Evolutionary conservation across 2,797 vertebrate genomes (phyloP), one percentile per base, ranked within the genome.

Genomic region (Clarias laeviceps): DNA sequence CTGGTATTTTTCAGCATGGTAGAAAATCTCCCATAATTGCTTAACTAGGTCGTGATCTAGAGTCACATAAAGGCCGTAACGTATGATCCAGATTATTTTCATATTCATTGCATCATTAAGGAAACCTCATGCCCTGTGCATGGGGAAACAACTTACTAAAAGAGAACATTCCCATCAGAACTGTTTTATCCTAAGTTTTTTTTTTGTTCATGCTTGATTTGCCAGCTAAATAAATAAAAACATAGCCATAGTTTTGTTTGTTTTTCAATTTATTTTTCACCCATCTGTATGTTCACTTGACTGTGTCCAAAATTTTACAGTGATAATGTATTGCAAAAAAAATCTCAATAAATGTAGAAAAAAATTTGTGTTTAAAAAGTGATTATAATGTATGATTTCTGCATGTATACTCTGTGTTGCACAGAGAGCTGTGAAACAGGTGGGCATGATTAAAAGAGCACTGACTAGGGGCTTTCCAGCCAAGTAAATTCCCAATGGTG

Each of bases 361-460:
- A 50, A 50, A 50, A 50, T 12, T 50, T 5, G 2, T 50, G 45
- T 12, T 50, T 50, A 50, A 50, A 50, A 50, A 50, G 45, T 50
- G 9, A 14, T 54, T 54, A 5, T 70, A 29, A 24, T 32, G 18
- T 7, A 37, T n/a, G 14, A 80, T 37, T 37, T 61, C 18, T 61
- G 32, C 14, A n/a, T n/a, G 34, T 79, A 40, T 6, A n/a, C n/a
- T n/a, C 45, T 56, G 45, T 66, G 61, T 56, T 66, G 40, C 37
- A 74, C 22, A 57, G 59, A 74, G 9, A 1, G 34, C 22, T 82
- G 29, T n/a, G 17, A 37, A 83, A 64, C 79, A 86, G 89, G 85
- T 91, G 85, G 76, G 87, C 85, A 91, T 81, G 86, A 84, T 59
- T 69, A 27, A 80, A 84, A 59, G 68, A 82, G 40, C 9, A 37